A percentile compares a stretch with the other conserved stretches of the same genome.
phyloP scores from a whole-genome alignment of 2,797 vertebrate species.

The Sebastes aleutianus region DNA sequence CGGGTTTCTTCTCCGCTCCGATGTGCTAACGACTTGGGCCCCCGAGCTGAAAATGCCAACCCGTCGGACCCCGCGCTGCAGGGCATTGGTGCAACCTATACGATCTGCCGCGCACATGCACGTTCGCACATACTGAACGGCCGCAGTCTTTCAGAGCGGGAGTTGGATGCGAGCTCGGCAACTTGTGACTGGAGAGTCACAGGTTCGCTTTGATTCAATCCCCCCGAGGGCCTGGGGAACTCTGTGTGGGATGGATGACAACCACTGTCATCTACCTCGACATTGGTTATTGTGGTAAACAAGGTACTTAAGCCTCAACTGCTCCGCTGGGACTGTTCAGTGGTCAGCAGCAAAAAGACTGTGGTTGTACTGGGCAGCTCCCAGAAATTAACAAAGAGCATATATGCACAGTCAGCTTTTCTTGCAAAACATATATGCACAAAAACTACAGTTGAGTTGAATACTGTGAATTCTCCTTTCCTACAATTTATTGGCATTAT shows the following conservation, averaged over 20 bases:
- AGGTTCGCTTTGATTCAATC: slow-evolving; percentile 39
- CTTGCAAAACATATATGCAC: background rate
- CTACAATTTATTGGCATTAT: background rate
- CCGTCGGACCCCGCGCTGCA: slow-evolving; percentile 34
- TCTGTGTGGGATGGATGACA: slow-evolving; percentile 40
- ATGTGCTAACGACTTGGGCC: slow-evolving; percentile 66
- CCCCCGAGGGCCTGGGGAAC: slow-evolving; percentile 20
- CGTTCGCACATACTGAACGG: background rate
- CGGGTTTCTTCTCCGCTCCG: slow-evolving; percentile 59
- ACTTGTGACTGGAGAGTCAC: slow-evolving; percentile 39
- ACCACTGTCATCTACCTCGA: slow-evolving; percentile 39
- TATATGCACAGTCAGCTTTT: slow-evolving; percentile 3
- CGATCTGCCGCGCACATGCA: slow-evolving; percentile 21
- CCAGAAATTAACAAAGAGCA: background rate
- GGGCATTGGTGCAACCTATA: slow-evolving; percentile 34
- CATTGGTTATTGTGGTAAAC: slow-evolving; percentile 48
- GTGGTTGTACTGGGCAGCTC: background rate
- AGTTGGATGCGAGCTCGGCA: slow-evolving; percentile 14
- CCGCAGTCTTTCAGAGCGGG: background rate
- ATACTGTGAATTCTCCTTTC: background rate
- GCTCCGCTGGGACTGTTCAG: slow-evolving; percentile 33
- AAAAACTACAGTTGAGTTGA: background rate
- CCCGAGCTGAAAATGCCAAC: slow-evolving; percentile 31
- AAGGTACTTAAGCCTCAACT: slow-evolving; percentile 32
- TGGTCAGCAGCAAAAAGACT: slow-evolving; percentile 25